Conservation (phyloP, 1,140 invertebrate genomes). For the Cyrtorhinus lividipennis region DNA sequence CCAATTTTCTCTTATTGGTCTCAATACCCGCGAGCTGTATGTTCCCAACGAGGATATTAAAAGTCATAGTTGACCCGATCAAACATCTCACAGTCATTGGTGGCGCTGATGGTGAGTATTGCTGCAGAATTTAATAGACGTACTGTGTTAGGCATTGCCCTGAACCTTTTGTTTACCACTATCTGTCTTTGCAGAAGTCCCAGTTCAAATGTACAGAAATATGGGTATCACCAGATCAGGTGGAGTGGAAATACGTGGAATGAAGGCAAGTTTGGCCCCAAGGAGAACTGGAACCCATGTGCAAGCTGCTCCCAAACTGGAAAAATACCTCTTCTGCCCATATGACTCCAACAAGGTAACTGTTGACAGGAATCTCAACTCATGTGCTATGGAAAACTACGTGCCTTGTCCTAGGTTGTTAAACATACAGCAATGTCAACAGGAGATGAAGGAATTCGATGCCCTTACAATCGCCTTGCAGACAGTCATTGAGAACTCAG, state of each 20-base stretch:
- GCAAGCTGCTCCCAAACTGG: conserved; percentile 61
- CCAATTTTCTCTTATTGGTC: conserved; percentile 72
- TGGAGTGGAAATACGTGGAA: conserved; percentile 75
- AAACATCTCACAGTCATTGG: conserved; percentile 40
- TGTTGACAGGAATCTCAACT: too few relatives aligned
- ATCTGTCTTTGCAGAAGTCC: conserved; percentile 31
- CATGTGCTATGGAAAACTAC: too few relatives aligned
- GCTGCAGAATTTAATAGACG: too few relatives aligned
- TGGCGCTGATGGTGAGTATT: conserved; percentile 26
- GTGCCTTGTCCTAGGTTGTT: too few relatives aligned
- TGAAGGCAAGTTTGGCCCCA: conserved; percentile 81
- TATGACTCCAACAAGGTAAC: conserved; percentile 50
- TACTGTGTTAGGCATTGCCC: too few relatives aligned
- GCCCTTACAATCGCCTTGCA: conserved; percentile 52
- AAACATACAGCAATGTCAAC: not conserved
- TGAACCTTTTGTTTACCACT: too few relatives aligned
- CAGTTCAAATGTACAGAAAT: conserved; percentile 59
- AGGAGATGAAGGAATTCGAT: conserved; percentile 27
- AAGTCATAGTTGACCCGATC: conserved; percentile 62
- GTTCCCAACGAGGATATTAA: conserved; percentile 77
- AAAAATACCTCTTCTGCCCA: conserved; percentile 70
- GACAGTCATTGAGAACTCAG: conserved; percentile 63
- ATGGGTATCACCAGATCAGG: conserved; percentile 65
- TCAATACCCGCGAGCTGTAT: conserved; percentile 58
- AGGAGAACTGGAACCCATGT: conserved; percentile 45